phyloP scores from a whole-genome alignment of 2,113 vertebrate genomes.

The Dryoscopus gambensis region DNA sequence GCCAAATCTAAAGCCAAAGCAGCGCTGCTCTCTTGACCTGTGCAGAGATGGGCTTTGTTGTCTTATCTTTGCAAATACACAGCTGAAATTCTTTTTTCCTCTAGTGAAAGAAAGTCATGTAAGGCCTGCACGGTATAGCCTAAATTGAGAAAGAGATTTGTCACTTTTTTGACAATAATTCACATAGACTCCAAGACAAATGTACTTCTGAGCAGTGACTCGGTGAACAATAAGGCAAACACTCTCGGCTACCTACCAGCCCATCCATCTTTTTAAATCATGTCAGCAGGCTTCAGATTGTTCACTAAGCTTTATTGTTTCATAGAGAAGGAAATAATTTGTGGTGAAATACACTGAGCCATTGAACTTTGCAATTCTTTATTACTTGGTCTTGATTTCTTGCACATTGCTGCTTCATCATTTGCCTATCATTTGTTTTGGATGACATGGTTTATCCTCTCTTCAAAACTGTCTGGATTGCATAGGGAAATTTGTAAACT shows the following conservation, averaged over 20 bases:
- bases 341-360: background rate
- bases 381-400: constrained; percentile 29
- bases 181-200: constrained; percentile 25
- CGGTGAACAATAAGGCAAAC: constrained; percentile 2
- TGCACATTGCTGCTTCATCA: background rate
- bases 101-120: background rate
- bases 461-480: background rate
- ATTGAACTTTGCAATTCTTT: constrained; percentile 39
- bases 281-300: constrained; percentile 13
- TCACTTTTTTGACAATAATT: constrained; percentile 44
- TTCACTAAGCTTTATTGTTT: constrained; percentile 27
- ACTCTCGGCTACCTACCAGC: background rate
- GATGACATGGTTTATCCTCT: background rate
- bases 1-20: background rate
- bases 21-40: background rate
- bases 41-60: background rate
- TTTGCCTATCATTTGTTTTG: background rate
- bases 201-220: constrained; percentile 14
- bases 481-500: background rate
- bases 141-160: constrained; percentile 24
- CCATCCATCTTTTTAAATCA: constrained; percentile 54
- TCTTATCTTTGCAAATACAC: background rate
- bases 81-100: background rate
- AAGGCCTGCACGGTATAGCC: background rate
- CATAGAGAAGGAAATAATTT: background rate